Evolutionary conservation across 2,797 vertebrate species (phyloP), one percentile per base, ranked within the genome.

Genomic region (Phylloscopus collybita): DNA sequence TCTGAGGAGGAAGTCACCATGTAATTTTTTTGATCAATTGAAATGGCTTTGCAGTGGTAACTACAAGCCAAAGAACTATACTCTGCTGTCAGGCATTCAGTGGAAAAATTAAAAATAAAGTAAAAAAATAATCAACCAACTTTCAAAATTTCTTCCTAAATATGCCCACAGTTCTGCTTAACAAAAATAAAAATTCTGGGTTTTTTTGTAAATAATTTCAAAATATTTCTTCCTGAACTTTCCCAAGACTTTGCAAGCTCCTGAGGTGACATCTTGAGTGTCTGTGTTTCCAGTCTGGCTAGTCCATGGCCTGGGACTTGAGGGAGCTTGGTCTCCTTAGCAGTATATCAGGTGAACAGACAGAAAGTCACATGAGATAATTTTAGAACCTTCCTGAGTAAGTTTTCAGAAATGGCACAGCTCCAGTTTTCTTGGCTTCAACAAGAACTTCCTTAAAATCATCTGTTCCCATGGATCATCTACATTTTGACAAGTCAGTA

Each of bases 371-470:
- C 20, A 59, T 14, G 26, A 36, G 11, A 76, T 91, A 70, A 80
- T 76, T 92, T 94, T 87, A 89, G 74, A 91, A 75, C 13, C n/a
- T 85, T 40, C 26, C 26, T 34, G 6, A 84, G 32, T 26, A 69
- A 86, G 23, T 70, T 93, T 95, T 66, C 3, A 45, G 60, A 95
- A 56, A 49, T 88, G 80, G 80, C 51, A 84, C 30, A 72, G 49
- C 56, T 92, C 66, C 56, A 70, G 34, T 81, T 79, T 93, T 27
- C 76, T 75, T 92, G 66, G 44, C 60, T 90, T 88, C 73, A 72
- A 72, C 40, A 51, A 92, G 80, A 81, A 73, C 45, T 85, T 92
- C 40, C 73, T 92, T 80, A 95, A 81, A 83, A 80, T 91, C 12
- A 62, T 53, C 69, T 81, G 62, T 93, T 96, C 73, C 56, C 80